Base-by-base conservation (phyloP, 2,797 vertebrate species). In the Ispidina lecontei region DNA sequence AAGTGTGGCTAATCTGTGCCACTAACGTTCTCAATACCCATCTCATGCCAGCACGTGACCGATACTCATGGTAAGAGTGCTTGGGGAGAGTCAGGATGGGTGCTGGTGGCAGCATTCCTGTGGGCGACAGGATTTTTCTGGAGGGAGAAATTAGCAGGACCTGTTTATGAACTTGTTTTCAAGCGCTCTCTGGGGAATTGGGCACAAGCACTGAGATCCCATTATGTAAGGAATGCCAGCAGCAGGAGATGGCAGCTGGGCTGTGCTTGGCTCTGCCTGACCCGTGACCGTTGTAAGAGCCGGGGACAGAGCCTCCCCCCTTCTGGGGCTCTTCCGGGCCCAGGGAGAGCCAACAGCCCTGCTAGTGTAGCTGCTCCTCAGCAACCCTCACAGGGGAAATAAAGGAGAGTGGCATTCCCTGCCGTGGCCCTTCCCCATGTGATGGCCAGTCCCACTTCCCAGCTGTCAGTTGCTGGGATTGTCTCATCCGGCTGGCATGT, bases 401-500 rank as follows among this genome's bases (percentile, higher is more conserved):
- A 96, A 89, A 91, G 90, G 88, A 87, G 83, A 55, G n/a, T 20
- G 28, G 75, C 82, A 23, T 52, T 94, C 85, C 87, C 90, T 92
- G 89, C 91, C 78, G 58, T 87, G 81, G 92, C 89, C 84, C 62
- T 90, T 37, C 15, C 58, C 93, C 77, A 26, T 64, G 87, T 94
- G 91, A 90, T 14, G 25, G 90, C 90, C 55, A 10, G 68, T 91
- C 89, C 63, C 47, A 9, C 73, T 94, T 63, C 46, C 59, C 1
- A 59, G 29, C 90, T 92, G 83, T 43, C 71, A 39, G 89, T 8
- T 13, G 54, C 3, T 4, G 77, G 59, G 84, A 95, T 95, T 96
- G 96, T 88, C 93, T 97, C 96, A 96, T 60, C 79, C 37, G 10
- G 44, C 93, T 96, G 96, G 95, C 94, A 96, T 95, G 93, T 95